These are phyloP conservation scores for Chymomyza caudatula DNA, from an alignment of 2,888 invertebrate species.

Conservation along the genomic window DNA sequence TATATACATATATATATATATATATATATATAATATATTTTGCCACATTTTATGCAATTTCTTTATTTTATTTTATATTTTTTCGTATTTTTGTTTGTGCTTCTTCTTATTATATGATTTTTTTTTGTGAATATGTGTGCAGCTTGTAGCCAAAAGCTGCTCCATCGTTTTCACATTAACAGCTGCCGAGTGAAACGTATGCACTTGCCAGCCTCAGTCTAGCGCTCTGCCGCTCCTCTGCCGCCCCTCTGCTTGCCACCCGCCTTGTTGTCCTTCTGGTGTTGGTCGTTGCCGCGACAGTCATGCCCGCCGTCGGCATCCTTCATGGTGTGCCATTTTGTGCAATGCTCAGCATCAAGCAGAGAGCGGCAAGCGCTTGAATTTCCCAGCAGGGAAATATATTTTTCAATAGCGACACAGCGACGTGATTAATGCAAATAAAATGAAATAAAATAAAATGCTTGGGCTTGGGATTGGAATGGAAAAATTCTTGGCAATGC, in stretches of 20 bases:
- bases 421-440: conserved; percentile 72
- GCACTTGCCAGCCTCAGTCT: conserved; percentile 53
- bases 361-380: conserved; percentile 40
- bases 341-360: conserved; percentile 20
- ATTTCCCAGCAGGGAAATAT: conserved; percentile 72
- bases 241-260: neutral
- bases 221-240: no score
- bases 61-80: conserved; percentile 37
- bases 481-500: neutral
- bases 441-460: conserved; percentile 68
- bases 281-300: neutral
- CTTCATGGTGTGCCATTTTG: conserved; percentile 37
- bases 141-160: conserved; percentile 60
- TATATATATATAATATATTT: conserved; percentile 3
- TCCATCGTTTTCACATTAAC: conserved; percentile 73
- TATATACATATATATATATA: no score
- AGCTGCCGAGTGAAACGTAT: conserved; percentile 66
- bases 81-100: conserved; percentile 10
- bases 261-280: conserved; percentile 7
- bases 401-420: conserved; percentile 71
- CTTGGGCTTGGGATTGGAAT: neutral
- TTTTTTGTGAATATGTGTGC: conserved; percentile 16
- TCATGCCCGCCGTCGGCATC: conserved; percentile 26
- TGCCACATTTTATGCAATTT: conserved; percentile 43
- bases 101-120: conserved; percentile 25